phyloP scores from a whole-genome alignment of 2,888 invertebrate genomes.

The Caenorhabditis japonica region DNA sequence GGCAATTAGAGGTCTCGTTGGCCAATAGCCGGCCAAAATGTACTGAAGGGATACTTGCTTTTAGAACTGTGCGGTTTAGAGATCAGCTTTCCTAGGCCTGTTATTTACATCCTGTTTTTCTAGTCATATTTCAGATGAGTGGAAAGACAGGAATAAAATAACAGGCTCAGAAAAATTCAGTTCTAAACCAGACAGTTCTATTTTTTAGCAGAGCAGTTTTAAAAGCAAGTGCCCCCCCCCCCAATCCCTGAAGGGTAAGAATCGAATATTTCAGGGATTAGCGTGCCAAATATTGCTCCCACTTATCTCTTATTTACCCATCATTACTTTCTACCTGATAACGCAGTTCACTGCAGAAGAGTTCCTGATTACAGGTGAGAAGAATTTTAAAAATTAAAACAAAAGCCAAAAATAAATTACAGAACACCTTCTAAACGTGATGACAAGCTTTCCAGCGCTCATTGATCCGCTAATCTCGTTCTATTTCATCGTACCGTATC shows the following conservation, averaged over 20 bases:
- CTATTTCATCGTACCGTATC: slow-evolving; percentile 39
- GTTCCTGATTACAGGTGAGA: slow-evolving; percentile 34
- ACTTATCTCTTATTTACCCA: slow-evolving; percentile 34
- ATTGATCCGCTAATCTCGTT: slow-evolving; percentile 30
- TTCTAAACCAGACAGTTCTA: no score
- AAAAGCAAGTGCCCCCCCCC: no score
- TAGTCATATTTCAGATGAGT: no score
- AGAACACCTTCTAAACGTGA: slow-evolving; percentile 38
- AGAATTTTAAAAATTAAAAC: no score
- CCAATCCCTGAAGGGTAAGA: no score
- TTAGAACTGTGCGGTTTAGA: no score
- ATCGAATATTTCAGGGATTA: slow-evolving; percentile 20
- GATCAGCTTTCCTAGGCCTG: not conserved
- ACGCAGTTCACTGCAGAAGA: slow-evolving; percentile 23
- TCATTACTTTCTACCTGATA: slow-evolving; percentile 28
- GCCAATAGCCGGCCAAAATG: no score
- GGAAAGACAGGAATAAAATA: no score
- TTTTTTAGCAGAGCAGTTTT: no score
- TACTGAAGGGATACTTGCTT: no score
- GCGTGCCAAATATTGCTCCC: slow-evolving; percentile 33
- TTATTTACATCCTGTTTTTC: not conserved
- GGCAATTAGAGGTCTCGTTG: no score
- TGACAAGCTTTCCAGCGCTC: slow-evolving; percentile 34
- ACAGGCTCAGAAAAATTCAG: no score
- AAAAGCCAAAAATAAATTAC: not conserved